Percentiles rank a stretch among this genome's conserved stretches.
Evolutionary conservation across 2,797 vertebrate species (phyloP).

Genomic region (Odontamblyopus rebecca): DNA sequence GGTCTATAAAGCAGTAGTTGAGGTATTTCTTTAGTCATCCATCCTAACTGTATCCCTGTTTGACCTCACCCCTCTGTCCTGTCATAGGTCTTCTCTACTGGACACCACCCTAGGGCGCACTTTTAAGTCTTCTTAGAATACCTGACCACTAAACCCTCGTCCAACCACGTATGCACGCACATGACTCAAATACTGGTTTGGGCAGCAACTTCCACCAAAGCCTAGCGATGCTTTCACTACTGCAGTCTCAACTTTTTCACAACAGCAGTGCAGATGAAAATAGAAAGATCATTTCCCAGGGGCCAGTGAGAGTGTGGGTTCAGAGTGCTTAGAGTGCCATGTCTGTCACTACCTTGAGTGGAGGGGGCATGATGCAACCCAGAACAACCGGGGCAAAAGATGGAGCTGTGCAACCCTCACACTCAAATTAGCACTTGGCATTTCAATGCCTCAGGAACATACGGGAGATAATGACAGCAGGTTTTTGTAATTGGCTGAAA

Average conservation of each 20-base stretch:
- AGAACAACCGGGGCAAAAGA: conserved; percentile 5
- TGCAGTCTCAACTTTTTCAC: conserved; percentile 3
- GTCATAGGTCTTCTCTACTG: conserved; percentile 6
- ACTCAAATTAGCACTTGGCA: background rate
- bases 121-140: conserved; percentile 26
- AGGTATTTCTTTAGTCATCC: too few species aligned
- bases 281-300: conserved; percentile 12
- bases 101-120: conserved; percentile 33
- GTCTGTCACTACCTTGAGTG: background rate
- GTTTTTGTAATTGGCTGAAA: conserved; percentile 9
- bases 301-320: conserved; percentile 16
- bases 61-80: background rate
- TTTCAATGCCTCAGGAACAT: background rate
- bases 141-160: conserved; percentile 10
- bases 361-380: background rate
- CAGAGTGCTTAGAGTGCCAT: conserved; percentile 7
- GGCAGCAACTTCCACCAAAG: background rate
- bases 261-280: background rate
- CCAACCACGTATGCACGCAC: conserved; percentile 4
- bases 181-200: background rate
- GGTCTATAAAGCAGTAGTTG: too few species aligned
- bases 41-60: too few species aligned
- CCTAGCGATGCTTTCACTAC: background rate
- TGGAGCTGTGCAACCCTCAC: background rate
- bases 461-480: background rate